Evolutionary conservation across 2,113 vertebrate genomes (phyloP), one percentile per base, ranked within the genome.

Genomic region (Strix aluco): DNA sequence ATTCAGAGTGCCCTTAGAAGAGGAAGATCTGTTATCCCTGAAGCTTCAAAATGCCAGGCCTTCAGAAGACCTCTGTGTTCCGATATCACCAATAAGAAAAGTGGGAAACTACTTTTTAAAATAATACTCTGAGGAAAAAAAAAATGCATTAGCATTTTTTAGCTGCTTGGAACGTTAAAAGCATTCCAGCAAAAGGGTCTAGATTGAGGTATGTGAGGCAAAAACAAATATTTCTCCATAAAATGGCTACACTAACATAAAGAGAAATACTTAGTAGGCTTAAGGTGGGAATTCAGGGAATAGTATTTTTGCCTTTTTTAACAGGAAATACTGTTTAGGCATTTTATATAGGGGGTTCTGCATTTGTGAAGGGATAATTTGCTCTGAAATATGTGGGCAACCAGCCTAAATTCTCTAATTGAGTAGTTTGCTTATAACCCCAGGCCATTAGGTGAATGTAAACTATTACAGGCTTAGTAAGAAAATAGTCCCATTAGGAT

Each of bases 361-460:
- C 97, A 94, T 98, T 98, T 97, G 96, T 95, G 96, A 97, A 98
- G 91, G 98, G 97, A 98, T 98, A 98, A 98, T 98, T 98, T 98
- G 98, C 98, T 98, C 97, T 97, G 96, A 98, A 98, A 98, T 98
- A 98, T 98, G 97, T 98, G 98, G 98, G 98, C 98, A 98, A 98
- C 88, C 95, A 97, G 98, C 98, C 98, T 98, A 98, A 98, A 98
- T 98, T 98, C 98, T 98, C 98, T 98, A 98, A 98, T 98, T 98
- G 98, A 98, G 97, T 98, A 98, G 97, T 98, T 98, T 98, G 97
- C 98, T 98, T 98, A 98, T 98, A 98, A 98, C 98, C 98, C 70
- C 97, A 97, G 98, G 98, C 98, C 97, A 98, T 98, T 98, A 98
- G 97, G 97, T 98, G 98, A 98, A 98, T 96, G 97, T 98, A 98